phyloP scores from a whole-genome alignment of 2,113 vertebrate species.

The Percina caprodes region DNA sequence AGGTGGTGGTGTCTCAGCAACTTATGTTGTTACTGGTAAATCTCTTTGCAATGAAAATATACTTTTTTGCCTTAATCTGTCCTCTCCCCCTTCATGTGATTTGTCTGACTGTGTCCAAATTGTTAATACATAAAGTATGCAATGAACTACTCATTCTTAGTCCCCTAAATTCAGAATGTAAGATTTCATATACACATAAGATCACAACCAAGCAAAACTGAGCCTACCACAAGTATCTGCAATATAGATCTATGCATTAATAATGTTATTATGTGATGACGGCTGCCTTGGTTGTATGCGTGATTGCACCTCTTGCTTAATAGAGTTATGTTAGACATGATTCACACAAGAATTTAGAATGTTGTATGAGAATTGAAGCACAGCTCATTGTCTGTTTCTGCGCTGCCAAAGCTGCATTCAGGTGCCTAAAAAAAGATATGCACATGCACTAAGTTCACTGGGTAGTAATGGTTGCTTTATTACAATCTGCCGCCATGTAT shows the following conservation, averaged over 20 bases:
- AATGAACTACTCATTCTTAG: not conserved
- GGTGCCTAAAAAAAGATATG: not conserved
- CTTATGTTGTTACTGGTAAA: not conserved
- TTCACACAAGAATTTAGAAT: too few species aligned
- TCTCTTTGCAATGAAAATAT: not conserved
- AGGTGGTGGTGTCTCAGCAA: not conserved
- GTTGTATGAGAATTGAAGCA: too few species aligned
- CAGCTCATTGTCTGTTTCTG: too few species aligned
- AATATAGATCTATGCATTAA: too few species aligned
- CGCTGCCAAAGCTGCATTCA: not conserved
- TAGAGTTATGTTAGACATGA: too few species aligned
- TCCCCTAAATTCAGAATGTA: not conserved
- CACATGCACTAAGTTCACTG: constrained; percentile 6
- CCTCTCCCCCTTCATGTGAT: not conserved
- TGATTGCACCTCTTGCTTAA: too few species aligned
- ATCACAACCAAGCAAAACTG: not conserved
- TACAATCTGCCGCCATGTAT: not conserved
- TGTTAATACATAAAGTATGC: not conserved
- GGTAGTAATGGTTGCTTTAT: not conserved
- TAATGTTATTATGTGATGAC: too few species aligned
- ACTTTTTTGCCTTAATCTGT: too few species aligned
- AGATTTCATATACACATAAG: not conserved
- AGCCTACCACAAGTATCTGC: not conserved
- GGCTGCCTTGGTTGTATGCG: too few species aligned
- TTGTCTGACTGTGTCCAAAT: not conserved